Base-by-base conservation (phyloP, 1,140 invertebrate species). In the Listronotus oregonensis region DNA sequence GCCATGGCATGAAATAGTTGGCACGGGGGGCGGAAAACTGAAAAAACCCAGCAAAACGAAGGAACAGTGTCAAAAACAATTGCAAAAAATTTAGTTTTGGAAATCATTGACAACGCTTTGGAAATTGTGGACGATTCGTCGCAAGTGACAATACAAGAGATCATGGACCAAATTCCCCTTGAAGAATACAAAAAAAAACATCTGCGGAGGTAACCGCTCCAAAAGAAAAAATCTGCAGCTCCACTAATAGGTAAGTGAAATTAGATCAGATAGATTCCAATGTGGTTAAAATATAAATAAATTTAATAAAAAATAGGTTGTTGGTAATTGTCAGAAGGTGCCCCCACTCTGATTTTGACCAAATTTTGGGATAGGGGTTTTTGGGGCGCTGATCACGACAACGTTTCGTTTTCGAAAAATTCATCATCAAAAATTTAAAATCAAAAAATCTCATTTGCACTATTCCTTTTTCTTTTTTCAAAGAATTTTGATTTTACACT, bases 61-160 rank as follows among this genome's bases (percentile, higher is more conserved):
- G 18, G 21, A 1, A 49, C 14, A n/a, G 40, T 17, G 5, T 46
- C 71, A 0, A 62, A 66, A 14, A 32, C 51, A 9, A 61, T 74
- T 12, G 69, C 68, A 11, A 64, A 56, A 9, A 67, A 71, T 31
- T 32, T 71, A 7, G 56, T 74, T 32, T 52, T 68, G 14, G 73
- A 74, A 42, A 73, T 74, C n/a, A 27, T 74, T 0, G 67, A 73
- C n/a, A 69, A 71, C 47, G 71, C 67, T 12, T 34, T 74, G 6
- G 69, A 65, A 39, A 66, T 66, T 6, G 68, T 66, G 15, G 47
- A 67, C 55, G 47, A 67, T 64, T 64, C n/a, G 49, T 66, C 39
- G 51, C 59, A 6, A 55, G 11, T 37, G 34, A 37, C 34, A 12
- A 12, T 37, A 32, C 31, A 27, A n/a, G 59, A 68, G 39, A 72